Base-by-base conservation (phyloP, 2,888 invertebrate genomes). In the Eupithecia inturbata region DNA sequence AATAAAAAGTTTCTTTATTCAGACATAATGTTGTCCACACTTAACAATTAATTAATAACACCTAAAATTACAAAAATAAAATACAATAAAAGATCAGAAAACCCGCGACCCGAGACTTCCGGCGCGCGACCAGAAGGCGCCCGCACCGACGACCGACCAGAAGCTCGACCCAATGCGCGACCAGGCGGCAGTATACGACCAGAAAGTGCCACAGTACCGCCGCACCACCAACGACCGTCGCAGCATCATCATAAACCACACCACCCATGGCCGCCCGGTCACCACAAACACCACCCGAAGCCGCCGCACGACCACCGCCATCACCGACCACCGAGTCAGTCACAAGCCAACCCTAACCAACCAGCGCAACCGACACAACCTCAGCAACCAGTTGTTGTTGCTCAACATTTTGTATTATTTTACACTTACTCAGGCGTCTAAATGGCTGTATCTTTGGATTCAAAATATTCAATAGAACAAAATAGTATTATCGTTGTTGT, bases 261-360 rank as follows among this genome's bases (percentile, higher is more conserved):
- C 76, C 89, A 89, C 67, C 81, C 86, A 33, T 90, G 91, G 88
- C 89, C 90, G 1, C 91, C 88, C 19, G 76, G 76, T 1, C 73
- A 76, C 63, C 92, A 92, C 76, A 93, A 88, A 78, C 92, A 91
- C 67, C 91, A 90, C 74, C 88, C 88, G 39, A 91, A 92, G 81
- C 89, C 89, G 0, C 88, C 88, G 0, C 91, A 91, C 79, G 91
- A 92, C 68, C 91, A 91, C n/a, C 89, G 92, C n/a, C 89, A 87
- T 80, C 89, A 85, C 84, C 88, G 87, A 75, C 84, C 92, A 74
- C 82, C 82, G 70, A 68, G 22, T 7, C 72, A 71, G 76, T 82
- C 82, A 67, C 78, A 79, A 49, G 84, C 86, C 22, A 84, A 85
- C 16, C 87, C 83, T 57, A 82, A 82, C 14, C 84, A 75, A 68